These are phyloP conservation scores for Andricus grossulariae DNA, from an alignment of 1,140 invertebrate species.

Conservation along the genomic window DNA sequence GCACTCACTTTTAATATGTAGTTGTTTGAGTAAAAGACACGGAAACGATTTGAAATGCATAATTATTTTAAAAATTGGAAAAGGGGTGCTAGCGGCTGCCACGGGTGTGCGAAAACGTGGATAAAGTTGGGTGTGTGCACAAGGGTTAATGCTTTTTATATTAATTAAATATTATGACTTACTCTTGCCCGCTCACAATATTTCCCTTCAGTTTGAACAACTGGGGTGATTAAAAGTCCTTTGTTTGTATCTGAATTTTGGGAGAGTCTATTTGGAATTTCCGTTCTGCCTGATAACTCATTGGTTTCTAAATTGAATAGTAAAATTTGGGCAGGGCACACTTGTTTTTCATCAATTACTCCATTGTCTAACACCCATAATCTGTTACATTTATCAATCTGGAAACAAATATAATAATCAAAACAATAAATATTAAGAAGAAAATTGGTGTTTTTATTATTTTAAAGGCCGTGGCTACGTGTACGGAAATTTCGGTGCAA, in stretches of 20 bases:
- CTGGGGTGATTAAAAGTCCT: conserved; percentile 41
- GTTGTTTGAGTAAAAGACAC: too few species aligned
- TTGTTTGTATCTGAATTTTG: conserved; percentile 14
- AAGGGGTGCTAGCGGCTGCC: too few species aligned
- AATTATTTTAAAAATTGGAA: too few species aligned
- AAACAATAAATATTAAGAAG: too few species aligned
- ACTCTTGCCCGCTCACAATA: conserved; percentile 25
- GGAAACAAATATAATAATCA: not conserved
- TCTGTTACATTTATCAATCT: conserved; percentile 72
- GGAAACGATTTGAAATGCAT: too few species aligned
- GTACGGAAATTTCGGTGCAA: too few species aligned
- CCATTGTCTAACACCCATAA: conserved; percentile 75
- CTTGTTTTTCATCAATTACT: conserved; percentile 65
- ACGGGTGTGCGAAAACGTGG: too few species aligned
- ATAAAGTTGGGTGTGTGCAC: rapidly evolving
- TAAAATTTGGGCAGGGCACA: conserved; percentile 72
- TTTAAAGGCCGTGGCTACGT: too few species aligned
- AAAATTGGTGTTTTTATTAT: too few species aligned
- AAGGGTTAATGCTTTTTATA: not conserved
- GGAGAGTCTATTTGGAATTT: conserved; percentile 60
- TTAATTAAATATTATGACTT: not conserved
- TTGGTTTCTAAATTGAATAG: conserved; percentile 72
- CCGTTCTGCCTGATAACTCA: conserved; percentile 66
- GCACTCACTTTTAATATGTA: too few species aligned
- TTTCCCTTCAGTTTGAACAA: conserved; percentile 35